phyloP scores from a whole-genome alignment of 1,140 invertebrate genomes.

The Venustaconcha ellipsiformis region DNA sequence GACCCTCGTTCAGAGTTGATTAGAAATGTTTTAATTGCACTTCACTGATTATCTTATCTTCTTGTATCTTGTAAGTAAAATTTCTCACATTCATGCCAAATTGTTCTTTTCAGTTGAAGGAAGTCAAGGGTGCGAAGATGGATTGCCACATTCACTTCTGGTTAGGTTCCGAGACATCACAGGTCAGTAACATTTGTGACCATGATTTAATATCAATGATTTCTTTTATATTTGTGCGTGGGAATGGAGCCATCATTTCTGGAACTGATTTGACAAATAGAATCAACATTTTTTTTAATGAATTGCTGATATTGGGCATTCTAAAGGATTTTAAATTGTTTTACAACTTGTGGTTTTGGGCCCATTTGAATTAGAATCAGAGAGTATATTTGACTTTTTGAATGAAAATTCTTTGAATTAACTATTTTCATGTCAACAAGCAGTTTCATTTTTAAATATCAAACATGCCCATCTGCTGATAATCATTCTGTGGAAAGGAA shows the following conservation, averaged over 20 bases:
- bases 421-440: too few species aligned
- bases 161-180: conserved; percentile 83
- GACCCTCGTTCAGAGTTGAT: too few species aligned
- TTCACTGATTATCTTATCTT: too few species aligned
- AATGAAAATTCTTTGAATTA: too few species aligned
- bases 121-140: conserved; percentile 70
- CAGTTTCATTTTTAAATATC: too few species aligned
- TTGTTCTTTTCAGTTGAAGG: conserved; percentile 51
- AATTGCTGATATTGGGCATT: not conserved
- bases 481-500: too few species aligned
- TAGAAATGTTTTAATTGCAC: too few species aligned
- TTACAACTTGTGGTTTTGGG: not conserved
- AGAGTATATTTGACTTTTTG: too few species aligned
- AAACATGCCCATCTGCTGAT: too few species aligned
- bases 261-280: not conserved
- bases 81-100: not conserved
- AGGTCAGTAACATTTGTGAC: conserved; percentile 68
- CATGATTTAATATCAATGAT: not conserved
- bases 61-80: too few species aligned
- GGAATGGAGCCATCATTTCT: not conserved
- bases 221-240: not conserved
- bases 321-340: not conserved
- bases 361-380: not conserved
- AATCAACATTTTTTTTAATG: not conserved
- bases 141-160: conserved; percentile 93